phyloP scores from a whole-genome alignment of 2,113 vertebrate genomes.

The Passer domesticus region DNA sequence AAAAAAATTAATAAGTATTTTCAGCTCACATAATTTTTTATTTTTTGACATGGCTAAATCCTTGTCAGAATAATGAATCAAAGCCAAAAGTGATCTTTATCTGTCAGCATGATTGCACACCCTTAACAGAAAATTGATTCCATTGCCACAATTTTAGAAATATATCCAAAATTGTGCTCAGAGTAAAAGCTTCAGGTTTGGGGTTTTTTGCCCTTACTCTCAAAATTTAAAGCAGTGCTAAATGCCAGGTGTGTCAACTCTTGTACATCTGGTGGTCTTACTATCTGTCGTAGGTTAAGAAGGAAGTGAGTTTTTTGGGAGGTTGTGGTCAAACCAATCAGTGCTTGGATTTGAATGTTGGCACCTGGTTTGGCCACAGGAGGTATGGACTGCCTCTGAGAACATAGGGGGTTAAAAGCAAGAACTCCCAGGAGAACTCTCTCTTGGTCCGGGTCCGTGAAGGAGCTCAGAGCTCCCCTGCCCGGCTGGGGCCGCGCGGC shows the following conservation, averaged over 20 bases:
- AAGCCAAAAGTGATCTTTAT: neutral
- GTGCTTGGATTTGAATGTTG: no score
- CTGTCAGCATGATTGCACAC: neutral
- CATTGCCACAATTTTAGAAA: neutral
- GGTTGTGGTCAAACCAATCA: no score
- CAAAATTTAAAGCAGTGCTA: neutral
- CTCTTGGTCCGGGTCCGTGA: no score
- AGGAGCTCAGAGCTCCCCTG: no score
- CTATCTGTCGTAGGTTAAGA: no score
- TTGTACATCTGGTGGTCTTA: neutral
- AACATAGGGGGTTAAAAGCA: no score
- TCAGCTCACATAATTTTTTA: slow-evolving; percentile 13
- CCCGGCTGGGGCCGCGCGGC: no score
- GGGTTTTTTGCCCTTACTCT: neutral
- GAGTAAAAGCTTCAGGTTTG: neutral
- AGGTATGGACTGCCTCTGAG: no score
- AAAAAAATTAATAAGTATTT: neutral
- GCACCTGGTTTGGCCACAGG: no score
- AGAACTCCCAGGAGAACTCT: no score
- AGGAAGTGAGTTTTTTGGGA: no score
- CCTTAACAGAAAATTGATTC: neutral
- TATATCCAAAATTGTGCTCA: neutral
- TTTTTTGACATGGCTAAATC: slow-evolving; percentile 16
- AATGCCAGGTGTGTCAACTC: neutral
- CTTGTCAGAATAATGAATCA: slow-evolving; percentile 8